Conservation (phyloP, 2,797 vertebrate genomes). For the Cercopithecus diana region DNA sequence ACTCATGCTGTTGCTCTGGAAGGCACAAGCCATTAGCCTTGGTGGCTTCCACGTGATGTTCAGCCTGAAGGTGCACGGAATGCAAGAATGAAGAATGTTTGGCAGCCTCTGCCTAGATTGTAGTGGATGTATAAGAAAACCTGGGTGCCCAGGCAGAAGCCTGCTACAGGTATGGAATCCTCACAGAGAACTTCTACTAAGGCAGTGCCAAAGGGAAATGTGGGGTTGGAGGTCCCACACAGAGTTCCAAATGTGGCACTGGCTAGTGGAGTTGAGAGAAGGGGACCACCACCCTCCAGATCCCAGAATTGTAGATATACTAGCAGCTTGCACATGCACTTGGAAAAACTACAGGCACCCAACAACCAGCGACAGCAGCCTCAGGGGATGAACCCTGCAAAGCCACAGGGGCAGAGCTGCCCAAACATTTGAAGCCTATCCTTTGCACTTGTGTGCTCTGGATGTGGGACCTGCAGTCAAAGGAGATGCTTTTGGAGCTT, state of each 20-base stretch:
- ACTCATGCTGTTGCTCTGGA: neutral
- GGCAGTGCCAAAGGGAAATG: neutral
- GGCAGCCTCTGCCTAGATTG: neutral
- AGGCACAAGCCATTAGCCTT: neutral
- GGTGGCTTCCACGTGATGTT: neutral
- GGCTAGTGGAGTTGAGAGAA: neutral
- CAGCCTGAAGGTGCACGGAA: neutral
- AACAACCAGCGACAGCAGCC: neutral
- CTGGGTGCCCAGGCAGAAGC: neutral
- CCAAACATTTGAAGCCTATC: neutral
- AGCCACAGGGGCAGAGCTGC: neutral
- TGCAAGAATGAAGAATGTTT: neutral
- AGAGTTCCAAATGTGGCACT: neutral
- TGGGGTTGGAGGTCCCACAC: neutral
- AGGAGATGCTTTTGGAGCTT: neutral
- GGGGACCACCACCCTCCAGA: neutral
- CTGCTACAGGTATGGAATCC: neutral
- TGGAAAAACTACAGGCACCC: neutral
- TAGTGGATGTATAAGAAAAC: neutral
- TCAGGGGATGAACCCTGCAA: neutral
- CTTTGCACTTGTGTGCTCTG: neutral
- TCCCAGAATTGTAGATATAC: neutral
- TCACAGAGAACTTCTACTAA: neutral
- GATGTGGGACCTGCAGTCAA: neutral
- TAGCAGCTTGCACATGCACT: neutral